Evolutionary conservation across 2,797 vertebrate species (phyloP).

Genomic region (Paedocypris micromegethes): DNA sequence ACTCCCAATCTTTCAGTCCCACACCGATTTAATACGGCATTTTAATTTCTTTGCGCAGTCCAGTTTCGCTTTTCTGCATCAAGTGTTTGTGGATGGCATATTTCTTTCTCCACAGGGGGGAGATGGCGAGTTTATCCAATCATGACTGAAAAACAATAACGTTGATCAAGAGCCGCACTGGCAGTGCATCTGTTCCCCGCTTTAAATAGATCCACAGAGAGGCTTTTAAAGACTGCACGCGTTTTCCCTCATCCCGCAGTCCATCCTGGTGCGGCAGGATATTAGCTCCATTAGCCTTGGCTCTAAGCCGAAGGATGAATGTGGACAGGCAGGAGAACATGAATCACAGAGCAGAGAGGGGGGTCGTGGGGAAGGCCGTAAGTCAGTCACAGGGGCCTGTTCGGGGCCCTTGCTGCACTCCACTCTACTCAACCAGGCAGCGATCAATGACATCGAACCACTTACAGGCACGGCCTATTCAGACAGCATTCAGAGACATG

Average conservation of each 20-base stretch:
- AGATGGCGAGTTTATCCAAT: constrained; percentile 27
- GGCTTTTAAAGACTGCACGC: constrained; percentile 24
- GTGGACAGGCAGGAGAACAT: constrained; percentile 31
- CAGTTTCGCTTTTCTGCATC: neutral
- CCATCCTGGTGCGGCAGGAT: constrained; percentile 22
- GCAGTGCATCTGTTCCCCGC: constrained; percentile 19
- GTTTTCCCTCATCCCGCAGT: constrained; percentile 21
- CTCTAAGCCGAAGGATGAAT: constrained; percentile 32
- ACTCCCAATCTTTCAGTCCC: no score
- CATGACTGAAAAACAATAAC: constrained; percentile 29
- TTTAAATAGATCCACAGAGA: constrained; percentile 32
- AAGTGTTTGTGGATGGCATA: constrained; percentile 6
- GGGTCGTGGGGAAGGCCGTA: constrained; percentile 15
- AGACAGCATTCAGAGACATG: constrained; percentile 35
- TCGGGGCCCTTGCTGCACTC: constrained; percentile 1
- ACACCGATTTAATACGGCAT: no score
- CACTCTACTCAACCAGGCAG: constrained; percentile 31
- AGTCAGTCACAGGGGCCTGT: constrained; percentile 24
- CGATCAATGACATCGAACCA: constrained; percentile 44
- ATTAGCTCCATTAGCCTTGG: constrained; percentile 36
- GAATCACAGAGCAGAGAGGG: constrained; percentile 34
- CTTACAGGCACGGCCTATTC: constrained; percentile 39
- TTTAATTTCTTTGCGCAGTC: neutral
- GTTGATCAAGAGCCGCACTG: constrained; percentile 30
- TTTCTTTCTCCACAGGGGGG: constrained; percentile 13